Evolutionary conservation across 2,797 vertebrate genomes (phyloP).

Genomic region (Crenichthys baileyi): DNA sequence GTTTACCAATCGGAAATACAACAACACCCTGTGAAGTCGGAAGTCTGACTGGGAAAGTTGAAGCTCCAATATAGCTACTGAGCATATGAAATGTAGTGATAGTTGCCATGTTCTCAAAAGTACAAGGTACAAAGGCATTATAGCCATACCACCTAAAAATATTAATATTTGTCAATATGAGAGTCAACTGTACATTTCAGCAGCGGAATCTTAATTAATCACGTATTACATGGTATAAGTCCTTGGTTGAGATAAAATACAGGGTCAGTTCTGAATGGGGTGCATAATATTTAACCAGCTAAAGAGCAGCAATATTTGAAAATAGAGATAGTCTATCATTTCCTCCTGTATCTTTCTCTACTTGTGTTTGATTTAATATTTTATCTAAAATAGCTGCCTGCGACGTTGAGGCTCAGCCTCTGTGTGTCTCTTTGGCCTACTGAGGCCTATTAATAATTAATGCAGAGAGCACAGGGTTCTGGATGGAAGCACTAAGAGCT

Average conservation of each 20-base stretch:
- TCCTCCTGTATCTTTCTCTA: conserved; percentile 6
- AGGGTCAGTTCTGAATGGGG: not conserved
- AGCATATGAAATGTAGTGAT: not conserved
- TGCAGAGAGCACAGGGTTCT: conserved; percentile 71
- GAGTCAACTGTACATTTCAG: not conserved
- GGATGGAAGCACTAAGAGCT: conserved; percentile 73
- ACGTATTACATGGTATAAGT: not conserved
- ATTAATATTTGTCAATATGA: not conserved
- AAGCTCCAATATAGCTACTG: not conserved
- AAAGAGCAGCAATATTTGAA: not conserved
- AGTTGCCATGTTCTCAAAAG: not conserved
- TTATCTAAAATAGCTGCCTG: conserved; percentile 58
- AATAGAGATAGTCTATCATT: not conserved
- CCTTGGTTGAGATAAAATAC: not conserved
- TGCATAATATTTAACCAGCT: not conserved
- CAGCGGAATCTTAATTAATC: not conserved
- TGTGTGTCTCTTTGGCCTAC: conserved; percentile 55
- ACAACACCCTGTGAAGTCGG: too few relatives aligned
- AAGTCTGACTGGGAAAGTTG: not conserved
- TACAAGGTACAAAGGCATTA: not conserved
- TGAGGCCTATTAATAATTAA: conserved; percentile 77
- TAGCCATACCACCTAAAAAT: not conserved
- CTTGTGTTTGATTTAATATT: conserved; percentile 59
- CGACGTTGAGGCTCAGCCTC: conserved; percentile 37
- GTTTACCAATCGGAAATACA: too few relatives aligned